Conservation (phyloP, 1,140 invertebrate genomes). For the Philopotamus ludificatus region DNA sequence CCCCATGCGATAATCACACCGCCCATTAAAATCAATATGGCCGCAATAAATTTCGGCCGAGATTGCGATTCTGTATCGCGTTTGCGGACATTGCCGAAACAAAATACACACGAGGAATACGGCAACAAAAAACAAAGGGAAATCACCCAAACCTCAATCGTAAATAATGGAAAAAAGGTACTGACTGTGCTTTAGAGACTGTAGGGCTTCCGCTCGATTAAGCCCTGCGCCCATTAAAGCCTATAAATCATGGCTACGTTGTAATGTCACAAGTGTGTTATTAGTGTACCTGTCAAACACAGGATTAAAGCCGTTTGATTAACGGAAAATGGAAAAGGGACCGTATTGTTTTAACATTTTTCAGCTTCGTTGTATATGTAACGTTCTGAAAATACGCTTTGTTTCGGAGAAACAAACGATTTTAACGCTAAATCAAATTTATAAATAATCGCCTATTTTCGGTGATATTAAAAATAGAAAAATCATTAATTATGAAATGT, state of each 20-base stretch:
- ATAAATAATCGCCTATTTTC: too few relatives aligned
- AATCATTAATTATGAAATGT: too few relatives aligned
- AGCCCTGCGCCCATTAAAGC: neutral
- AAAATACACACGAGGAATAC: too few relatives aligned
- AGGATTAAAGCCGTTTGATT: slow-evolving; percentile 8
- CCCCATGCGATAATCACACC: too few relatives aligned
- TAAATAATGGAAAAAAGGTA: slow-evolving; percentile 4
- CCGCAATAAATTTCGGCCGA: neutral
- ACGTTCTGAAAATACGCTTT: too few relatives aligned
- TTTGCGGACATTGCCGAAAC: slow-evolving; percentile 2
- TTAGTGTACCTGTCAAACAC: slow-evolving; percentile 12
- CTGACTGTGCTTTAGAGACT: neutral
- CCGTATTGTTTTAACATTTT: neutral
- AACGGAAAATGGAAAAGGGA: slow-evolving; percentile 9
- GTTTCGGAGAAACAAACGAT: too few relatives aligned
- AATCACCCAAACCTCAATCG: neutral
- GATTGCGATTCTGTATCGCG: neutral
- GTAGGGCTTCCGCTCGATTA: slow-evolving; percentile 2
- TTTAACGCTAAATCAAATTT: too few relatives aligned
- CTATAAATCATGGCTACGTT: neutral
- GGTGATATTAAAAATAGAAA: too few relatives aligned
- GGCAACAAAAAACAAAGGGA: neutral
- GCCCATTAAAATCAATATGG: neutral
- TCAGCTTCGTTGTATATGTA: too few relatives aligned
- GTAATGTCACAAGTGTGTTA: slow-evolving; percentile 9